Evolutionary conservation across 2,888 invertebrate genomes (phyloP).

Genomic region (Muscina levida): DNA sequence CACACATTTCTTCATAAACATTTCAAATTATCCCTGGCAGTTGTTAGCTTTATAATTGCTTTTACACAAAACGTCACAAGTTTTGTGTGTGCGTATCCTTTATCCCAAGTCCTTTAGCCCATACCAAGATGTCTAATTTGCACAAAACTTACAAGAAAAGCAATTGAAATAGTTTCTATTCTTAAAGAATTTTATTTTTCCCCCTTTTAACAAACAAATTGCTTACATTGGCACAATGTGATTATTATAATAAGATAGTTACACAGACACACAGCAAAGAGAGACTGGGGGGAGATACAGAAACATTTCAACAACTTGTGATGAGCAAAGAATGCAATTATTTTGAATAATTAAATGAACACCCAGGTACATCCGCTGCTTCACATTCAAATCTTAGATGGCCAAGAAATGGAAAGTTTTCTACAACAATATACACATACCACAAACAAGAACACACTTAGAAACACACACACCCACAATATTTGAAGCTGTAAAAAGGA

Average conservation of each 20-base stretch:
- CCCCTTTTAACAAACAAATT: neutral
- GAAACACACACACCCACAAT: neutral
- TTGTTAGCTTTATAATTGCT: no score
- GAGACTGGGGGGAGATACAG: neutral
- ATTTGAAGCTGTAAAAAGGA: neutral
- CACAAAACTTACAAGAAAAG: neutral
- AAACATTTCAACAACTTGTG: neutral
- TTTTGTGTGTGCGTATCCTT: no score
- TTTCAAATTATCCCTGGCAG: no score
- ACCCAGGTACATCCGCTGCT: neutral
- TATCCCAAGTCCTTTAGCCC: no score
- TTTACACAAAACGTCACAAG: no score
- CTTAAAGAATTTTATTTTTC: neutral
- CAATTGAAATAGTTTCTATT: slow-evolving; percentile 3
- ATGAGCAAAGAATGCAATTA: slow-evolving; percentile 20
- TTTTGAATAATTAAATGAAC: slow-evolving; percentile 28
- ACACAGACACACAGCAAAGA: slow-evolving; percentile 45
- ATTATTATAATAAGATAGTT: slow-evolving; percentile 31
- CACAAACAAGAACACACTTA: neutral
- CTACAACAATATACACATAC: slow-evolving; percentile 5
- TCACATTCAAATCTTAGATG: neutral
- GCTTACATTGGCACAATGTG: slow-evolving; percentile 6
- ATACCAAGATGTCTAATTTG: no score
- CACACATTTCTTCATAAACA: no score
- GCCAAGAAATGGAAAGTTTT: neutral